Evolutionary conservation across 2,888 invertebrate species (phyloP), one percentile per base, ranked within the genome.

Genomic region (Corythucha ciliata): DNA sequence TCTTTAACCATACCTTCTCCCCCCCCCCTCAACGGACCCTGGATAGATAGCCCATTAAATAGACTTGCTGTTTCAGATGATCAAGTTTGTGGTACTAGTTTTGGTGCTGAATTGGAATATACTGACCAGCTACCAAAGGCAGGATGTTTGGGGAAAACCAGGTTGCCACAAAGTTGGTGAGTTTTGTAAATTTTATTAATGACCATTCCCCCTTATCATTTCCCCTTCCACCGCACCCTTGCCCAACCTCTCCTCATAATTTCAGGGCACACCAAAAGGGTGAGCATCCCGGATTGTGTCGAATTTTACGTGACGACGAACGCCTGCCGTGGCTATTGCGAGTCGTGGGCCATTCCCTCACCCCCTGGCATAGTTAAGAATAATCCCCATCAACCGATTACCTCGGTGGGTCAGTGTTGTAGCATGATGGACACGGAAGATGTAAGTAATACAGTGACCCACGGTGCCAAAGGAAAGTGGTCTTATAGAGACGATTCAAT

Each of bases 401-500:
- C 83, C 2, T 87, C 88, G 1, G 75, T 86, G 27, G 89, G 87
- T 8, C 84, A 89, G 65, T 90, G 90, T 69, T 90, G 90, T 69
- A 87, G 86, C 67, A 90, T 90, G 63, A 84, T 86, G 80, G 86
- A 88, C 62, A 82, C 88, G 0, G 86, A 87, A 70, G 82, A 84
- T 64, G 85, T 86, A 66, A 75, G 76, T 34, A 5, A 16, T 33
- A 16, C 29, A n/a, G n/a, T n/a, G n/a, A n/a, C n/a, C n/a, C n/a
- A n/a, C n/a, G n/a, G n/a, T n/a, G n/a, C n/a, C n/a, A n/a, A n/a
- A 29, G 45, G 27, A 27, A 45, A 27, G 27, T 41, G n/a, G n/a
- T n/a, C n/a, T n/a, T n/a, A n/a, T n/a, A n/a, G n/a, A n/a, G n/a
- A n/a, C n/a, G n/a, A n/a, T n/a, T n/a, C n/a, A n/a, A n/a, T n/a